Evolutionary conservation across 2,113 vertebrate genomes (phyloP), one percentile per base, ranked within the genome.

Genomic region (Nestor notabilis): DNA sequence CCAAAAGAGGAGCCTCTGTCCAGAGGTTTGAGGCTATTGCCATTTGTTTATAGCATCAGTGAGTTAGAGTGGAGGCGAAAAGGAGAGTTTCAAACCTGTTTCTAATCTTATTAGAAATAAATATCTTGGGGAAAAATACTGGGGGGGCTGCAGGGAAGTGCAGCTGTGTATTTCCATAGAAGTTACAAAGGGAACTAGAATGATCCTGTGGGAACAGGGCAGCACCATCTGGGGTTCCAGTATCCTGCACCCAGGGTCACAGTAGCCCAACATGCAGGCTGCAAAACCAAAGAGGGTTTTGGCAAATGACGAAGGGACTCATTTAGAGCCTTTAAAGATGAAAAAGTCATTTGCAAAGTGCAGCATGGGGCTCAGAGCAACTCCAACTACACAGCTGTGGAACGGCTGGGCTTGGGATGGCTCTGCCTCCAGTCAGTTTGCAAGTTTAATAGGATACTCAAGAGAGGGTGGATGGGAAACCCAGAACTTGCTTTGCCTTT

Each of bases 11-110:
- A 89, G 8, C 23, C 27, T 71, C 69, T 77, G 44, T 31, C 47
- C 86, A 28, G 39, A 52, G n/a, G 21, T 44, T 23, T 69, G 53
- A 50, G 7, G 58, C 28, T 39, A 35, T 47, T 80, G 76, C 16
- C 15, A 5, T 80, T 50, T 33, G 13, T 43, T 88, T 31, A 1
- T 15, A n/a, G 31, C 43, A 13, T 39, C 0, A 0, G 10, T 33
- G 18, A 27, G 79, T 69, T 52, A 27, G 5, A 61, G 31, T 10
- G 0, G 17, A 58, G 49, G 16, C 7, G 29, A n/a, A 85, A 85
- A 69, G 8, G 41, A 33, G 31, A 21, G 23, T 7, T 88, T 75
- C 31, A 66, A 95, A 33, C 12, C 41, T 68, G 17, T 69, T 87
- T 72, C 39, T 44, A 41, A 85, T 4, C 44, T 29, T 18, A 3